phyloP scores from a whole-genome alignment of 2,113 vertebrate genomes.

The Notothenia coriiceps region DNA sequence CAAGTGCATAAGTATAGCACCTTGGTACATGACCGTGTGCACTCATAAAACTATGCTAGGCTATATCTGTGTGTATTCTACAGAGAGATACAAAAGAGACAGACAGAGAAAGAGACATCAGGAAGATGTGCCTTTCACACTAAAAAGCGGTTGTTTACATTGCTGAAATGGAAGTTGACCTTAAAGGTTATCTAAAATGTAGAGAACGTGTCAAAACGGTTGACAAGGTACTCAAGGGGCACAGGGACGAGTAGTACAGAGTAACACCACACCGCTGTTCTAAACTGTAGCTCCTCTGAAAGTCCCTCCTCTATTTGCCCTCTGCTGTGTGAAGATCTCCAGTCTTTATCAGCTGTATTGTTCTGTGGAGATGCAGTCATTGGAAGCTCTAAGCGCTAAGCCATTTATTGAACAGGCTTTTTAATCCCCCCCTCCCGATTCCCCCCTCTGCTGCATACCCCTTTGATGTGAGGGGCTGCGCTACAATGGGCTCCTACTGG shows the following conservation, averaged over 20 bases:
- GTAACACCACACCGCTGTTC: conserved; percentile 53
- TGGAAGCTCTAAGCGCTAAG: conserved; percentile 73
- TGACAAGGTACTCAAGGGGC: conserved; percentile 65
- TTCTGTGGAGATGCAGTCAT: conserved; percentile 72
- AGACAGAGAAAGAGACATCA: not conserved
- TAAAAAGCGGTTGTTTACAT: conserved; percentile 71
- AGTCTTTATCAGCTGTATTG: conserved; percentile 78
- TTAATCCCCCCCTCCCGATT: conserved; percentile 61
- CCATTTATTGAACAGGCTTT: conserved; percentile 82
- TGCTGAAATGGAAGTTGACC: conserved; percentile 68
- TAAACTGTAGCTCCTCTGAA: conserved; percentile 58
- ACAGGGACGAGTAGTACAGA: conserved; percentile 32
- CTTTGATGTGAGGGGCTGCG: conserved; percentile 67
- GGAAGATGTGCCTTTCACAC: conserved; percentile 56
- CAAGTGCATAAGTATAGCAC: conserved; percentile 38
- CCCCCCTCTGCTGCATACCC: conserved; percentile 20
- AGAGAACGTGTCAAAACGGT: conserved; percentile 72
- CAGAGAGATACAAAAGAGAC: conserved; percentile 2
- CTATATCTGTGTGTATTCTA: conserved; percentile 22
- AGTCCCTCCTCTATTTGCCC: conserved; percentile 73
- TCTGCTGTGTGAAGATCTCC: conserved; percentile 76
- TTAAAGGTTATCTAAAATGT: conserved; percentile 75
- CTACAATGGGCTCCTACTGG: conserved; percentile 58
- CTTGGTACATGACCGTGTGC: conserved; percentile 14
- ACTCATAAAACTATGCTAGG: conserved; percentile 11